Base-by-base conservation (phyloP, 2,113 vertebrate genomes). In the Ariopsis seemanni region DNA sequence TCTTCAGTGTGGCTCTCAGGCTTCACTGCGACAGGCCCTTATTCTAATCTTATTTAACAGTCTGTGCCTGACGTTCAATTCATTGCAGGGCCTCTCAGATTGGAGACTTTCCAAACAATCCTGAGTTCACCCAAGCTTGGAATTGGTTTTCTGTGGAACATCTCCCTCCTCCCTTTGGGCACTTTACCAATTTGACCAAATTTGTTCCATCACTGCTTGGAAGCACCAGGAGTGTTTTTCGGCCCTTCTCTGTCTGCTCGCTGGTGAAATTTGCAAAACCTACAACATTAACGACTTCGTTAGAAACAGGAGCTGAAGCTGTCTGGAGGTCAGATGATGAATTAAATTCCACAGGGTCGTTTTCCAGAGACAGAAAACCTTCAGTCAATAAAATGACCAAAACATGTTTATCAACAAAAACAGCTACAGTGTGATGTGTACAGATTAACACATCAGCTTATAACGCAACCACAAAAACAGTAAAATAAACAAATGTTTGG, bases 111-210 rank as follows among this genome's bases (percentile, higher is more conserved):
- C 95, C 95, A 96, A 96, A 96, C 95, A 96, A 96, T 96, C 95
- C 95, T 94, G 94, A 94, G 95, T 93, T 96, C 95, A 96, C 93
- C 95, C 95, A 95, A 95, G 95, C 95, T 96, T 96, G 94, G 95
- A 95, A 96, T 96, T 96, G 95, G 95, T 96, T 96, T 96, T 96
- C 94, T 90, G 94, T 95, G 95, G 94, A 95, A 95, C 94, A 95
- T 95, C 95, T 95, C 94, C 94, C 93, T 94, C 95, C 95, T 95
- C 95, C 95, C 95, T 96, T 95, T 94, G 95, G 95, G 95, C 95
- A 96, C 95, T 95, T 96, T 95, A 96, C 95, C 95, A 95, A 96
- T 96, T 95, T 96, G 95, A 95, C 95, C 95, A 96, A 95, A 96
- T 96, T 95, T 96, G 95, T 95, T 96, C 95, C 95, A 95, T 96